Evolutionary conservation across 2,797 vertebrate genomes (phyloP), one percentile per base, ranked within the genome.

Genomic region (Cyclopterus lumpus): DNA sequence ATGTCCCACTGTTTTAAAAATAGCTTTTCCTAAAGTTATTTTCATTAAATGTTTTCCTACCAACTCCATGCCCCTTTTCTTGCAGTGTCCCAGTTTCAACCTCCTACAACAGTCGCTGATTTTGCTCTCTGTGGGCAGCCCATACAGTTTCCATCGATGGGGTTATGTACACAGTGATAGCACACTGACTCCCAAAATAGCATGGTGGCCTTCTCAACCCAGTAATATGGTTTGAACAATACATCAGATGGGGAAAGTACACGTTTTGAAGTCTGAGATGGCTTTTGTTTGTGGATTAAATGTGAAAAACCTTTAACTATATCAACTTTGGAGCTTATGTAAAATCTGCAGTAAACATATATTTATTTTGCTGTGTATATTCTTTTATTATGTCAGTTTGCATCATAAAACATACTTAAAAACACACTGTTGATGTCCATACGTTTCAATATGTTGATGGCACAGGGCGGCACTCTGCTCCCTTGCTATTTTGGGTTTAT

Each of bases 171-270:
- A 64, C 16, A 68, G 26, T 26, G 73, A 85, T 79, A 70, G 54
- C 72, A 60, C 49, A 42, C 8, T 67, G 22, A 82, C 76, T 76
- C 84, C 75, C 18, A 85, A 85, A 88, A 85, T 82, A 88, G 83
- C 66, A 58, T 0, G 5, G 26, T n/a, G 51, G 34, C 63, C 62
- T 71, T 64, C 55, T 78, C 34, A 59, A 49, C 34, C 22, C 54
- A 38, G 49, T 51, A 53, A 76, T 81, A 70, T 60, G 12, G 65
- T 74, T 34, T 57, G 22, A 64, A 77, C 70, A 76, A 69, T 48
- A 28, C 16, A 58, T 53, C 20, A 80, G 5, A 40, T n/a, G 66
- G 70, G 53, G 12, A 65, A 73, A 73, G 15, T 59, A 12, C 30
- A 46, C 14, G 28, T 75, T 70, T 49, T 42, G 38, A 55, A 48